Conservation (phyloP, 2,888 invertebrate species). For the Holacanthella duospinosa region DNA sequence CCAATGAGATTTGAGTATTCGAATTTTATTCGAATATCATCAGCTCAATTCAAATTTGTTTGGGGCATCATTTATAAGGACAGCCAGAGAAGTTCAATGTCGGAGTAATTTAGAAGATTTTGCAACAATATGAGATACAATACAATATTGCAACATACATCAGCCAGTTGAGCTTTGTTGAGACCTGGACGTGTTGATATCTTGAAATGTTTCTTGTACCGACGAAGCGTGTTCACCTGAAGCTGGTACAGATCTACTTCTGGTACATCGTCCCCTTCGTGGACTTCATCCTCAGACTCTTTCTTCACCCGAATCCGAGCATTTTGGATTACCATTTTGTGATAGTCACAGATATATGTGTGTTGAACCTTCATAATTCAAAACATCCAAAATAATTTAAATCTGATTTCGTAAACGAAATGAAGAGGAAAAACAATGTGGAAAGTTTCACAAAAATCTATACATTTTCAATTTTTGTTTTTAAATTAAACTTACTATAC, state of each 20-base stretch:
- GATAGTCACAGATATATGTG: slow-evolving; percentile 92
- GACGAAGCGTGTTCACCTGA: slow-evolving; percentile 82
- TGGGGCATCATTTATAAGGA: too few relatives aligned
- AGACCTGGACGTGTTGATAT: slow-evolving; percentile 80
- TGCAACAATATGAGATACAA: background rate
- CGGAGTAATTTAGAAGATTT: too few relatives aligned
- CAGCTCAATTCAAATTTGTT: too few relatives aligned
- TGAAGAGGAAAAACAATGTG: too few relatives aligned
- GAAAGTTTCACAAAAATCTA: too few relatives aligned
- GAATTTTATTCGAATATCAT: too few relatives aligned
- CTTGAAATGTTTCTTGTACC: slow-evolving; percentile 90
- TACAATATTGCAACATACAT: slow-evolving; percentile 54
- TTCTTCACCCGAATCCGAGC: slow-evolving; percentile 81
- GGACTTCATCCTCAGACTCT: slow-evolving; percentile 89
- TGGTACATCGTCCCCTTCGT: slow-evolving; percentile 74
- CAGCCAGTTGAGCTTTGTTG: slow-evolving; percentile 90
- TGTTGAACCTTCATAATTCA: slow-evolving; percentile 77
- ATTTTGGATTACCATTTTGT: slow-evolving; percentile 90
- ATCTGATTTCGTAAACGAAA: too few relatives aligned
- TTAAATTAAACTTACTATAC: too few relatives aligned
- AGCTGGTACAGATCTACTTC: slow-evolving; percentile 89
- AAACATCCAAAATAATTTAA: too few relatives aligned
- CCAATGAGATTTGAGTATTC: too few relatives aligned
- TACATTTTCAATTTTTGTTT: too few relatives aligned
- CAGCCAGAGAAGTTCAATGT: too few relatives aligned